Conservation (phyloP, 2,888 invertebrate species). For the Drosophila quinaria region DNA sequence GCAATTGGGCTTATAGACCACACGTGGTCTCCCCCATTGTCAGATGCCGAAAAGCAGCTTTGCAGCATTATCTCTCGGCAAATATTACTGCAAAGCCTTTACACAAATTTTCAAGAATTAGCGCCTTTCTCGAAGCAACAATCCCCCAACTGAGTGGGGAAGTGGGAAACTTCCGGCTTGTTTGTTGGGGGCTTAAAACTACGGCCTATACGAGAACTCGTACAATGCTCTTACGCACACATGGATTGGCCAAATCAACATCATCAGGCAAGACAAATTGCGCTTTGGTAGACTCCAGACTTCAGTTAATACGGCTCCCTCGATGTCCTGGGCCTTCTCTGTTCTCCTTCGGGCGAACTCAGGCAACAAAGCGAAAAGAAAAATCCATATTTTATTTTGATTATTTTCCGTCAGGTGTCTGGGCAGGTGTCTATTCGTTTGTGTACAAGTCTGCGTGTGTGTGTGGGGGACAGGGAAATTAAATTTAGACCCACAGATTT, state of each 20-base stretch:
- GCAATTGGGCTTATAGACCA: slow-evolving; percentile 23
- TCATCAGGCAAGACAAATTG: slow-evolving; percentile 75
- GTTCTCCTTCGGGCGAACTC: slow-evolving; percentile 13
- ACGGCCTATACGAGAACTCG: slow-evolving; percentile 39
- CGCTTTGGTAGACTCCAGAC: slow-evolving; percentile 76
- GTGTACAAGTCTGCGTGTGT: slow-evolving; percentile 21
- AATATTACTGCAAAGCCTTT: slow-evolving; percentile 60
- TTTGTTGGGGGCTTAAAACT: slow-evolving; percentile 73
- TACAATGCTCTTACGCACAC: slow-evolving; percentile 10
- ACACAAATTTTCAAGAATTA: slow-evolving; percentile 77
- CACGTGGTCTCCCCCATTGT: slow-evolving; percentile 34
- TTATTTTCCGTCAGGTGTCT: slow-evolving; percentile 71
- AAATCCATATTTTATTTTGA: slow-evolving; percentile 80
- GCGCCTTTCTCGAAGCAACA: slow-evolving; percentile 17
- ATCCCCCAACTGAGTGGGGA: slow-evolving; percentile 12
- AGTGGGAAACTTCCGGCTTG: slow-evolving; percentile 71
- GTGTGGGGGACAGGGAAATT: slow-evolving; percentile 48
- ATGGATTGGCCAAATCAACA: slow-evolving; percentile 24
- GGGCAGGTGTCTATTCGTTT: slow-evolving; percentile 72
- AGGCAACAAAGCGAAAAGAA: slow-evolving; percentile 54
- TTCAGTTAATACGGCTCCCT: slow-evolving; percentile 54
- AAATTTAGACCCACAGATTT: slow-evolving; percentile 62
- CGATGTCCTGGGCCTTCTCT: slow-evolving; percentile 12
- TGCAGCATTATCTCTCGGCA: slow-evolving; percentile 58
- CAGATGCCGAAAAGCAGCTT: slow-evolving; percentile 58